Evolutionary conservation across 2,797 vertebrate species (phyloP).

Genomic region (Rallus crepitans): DNA sequence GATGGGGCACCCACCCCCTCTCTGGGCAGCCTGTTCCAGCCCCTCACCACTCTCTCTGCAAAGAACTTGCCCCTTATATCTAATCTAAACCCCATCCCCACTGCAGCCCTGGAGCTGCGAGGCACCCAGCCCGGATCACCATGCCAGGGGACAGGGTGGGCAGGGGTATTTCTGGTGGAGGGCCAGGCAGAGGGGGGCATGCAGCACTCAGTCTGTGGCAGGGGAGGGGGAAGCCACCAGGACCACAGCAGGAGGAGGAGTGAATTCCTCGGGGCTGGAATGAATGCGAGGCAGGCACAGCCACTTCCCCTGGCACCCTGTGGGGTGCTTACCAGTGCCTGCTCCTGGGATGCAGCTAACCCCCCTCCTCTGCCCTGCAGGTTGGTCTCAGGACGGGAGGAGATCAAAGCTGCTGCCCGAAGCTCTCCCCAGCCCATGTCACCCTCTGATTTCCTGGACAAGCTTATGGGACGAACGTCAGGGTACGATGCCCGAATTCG

Average conservation of each 20-base stretch:
- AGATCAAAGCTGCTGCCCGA: constrained; percentile 85
- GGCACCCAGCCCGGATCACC: fast-evolving
- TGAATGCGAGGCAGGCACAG: fast-evolving
- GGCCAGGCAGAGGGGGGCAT: background rate
- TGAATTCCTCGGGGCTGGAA: background rate
- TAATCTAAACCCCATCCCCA: background rate
- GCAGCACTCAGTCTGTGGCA: background rate
- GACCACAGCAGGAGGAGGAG: background rate
- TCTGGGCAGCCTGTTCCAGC: too few species aligned
- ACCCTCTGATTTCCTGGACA: constrained; percentile 95
- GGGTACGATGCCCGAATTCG: constrained; percentile 95
- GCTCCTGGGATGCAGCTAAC: background rate
- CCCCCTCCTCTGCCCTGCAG: constrained; percentile 64
- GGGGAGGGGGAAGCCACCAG: background rate
- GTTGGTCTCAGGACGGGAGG: constrained; percentile 90
- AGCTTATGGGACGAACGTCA: constrained; percentile 94
- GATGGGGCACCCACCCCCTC: too few species aligned
- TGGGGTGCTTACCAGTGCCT: background rate
- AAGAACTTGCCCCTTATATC: too few species aligned
- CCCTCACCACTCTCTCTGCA: too few species aligned
- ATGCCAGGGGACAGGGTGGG: fast-evolving
- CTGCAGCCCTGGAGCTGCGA: background rate
- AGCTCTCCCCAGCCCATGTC: constrained; percentile 83
- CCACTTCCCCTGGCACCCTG: background rate
- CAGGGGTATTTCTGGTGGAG: background rate